Conservation (phyloP, 2,888 invertebrate species). For the Microctonus aethiopoides region DNA sequence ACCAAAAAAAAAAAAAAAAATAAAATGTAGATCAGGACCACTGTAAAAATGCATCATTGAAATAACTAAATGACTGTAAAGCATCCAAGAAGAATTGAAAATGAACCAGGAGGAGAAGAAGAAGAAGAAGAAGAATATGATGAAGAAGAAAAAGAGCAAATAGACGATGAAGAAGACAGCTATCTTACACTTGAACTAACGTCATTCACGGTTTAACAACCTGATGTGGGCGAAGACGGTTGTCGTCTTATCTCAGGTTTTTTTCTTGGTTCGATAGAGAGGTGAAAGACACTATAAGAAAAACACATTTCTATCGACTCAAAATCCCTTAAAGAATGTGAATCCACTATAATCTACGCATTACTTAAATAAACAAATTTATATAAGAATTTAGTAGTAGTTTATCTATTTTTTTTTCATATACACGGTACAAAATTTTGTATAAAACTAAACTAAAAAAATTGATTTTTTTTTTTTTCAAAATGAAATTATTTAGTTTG, state of each 20-base stretch:
- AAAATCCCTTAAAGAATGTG: constrained; percentile 11
- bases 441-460: no score
- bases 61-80: constrained; percentile 53
- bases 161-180: constrained; percentile 10
- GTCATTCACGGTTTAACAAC: constrained; percentile 43
- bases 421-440: no score
- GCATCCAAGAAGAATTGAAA: constrained; percentile 49
- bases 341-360: neutral
- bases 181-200: constrained; percentile 40
- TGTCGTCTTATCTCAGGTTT: constrained; percentile 35
- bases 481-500: no score
- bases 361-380: neutral
- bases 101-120: neutral
- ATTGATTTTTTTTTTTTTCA: no score
- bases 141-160: neutral
- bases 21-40: constrained; percentile 14
- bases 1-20: constrained; percentile 7
- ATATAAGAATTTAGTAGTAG: neutral
- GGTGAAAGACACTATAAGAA: constrained; percentile 4
- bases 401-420: neutral
- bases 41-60: constrained; percentile 45
- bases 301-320: neutral
- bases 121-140: neutral
- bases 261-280: constrained; percentile 19
- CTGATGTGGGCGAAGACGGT: constrained; percentile 24